Percentiles rank a stretch among this genome's conserved stretches.
These are phyloP conservation scores for Danio tinwini DNA, from an alignment of 2,797 vertebrate species.

Conservation along the genomic window DNA sequence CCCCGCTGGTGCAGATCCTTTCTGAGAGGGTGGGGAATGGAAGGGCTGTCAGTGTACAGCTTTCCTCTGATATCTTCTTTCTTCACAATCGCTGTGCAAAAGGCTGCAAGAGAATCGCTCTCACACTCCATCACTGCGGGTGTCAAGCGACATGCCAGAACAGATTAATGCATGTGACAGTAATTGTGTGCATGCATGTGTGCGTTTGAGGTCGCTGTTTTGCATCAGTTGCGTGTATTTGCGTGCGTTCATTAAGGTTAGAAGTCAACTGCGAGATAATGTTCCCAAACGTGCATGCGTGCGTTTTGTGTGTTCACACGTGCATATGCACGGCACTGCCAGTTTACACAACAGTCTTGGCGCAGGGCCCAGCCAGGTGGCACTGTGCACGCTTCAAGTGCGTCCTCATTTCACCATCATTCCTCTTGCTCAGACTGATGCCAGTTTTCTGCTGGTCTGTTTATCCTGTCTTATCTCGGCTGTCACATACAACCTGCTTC, in stretches of 20 bases:
- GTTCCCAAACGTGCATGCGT: neutral
- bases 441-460: constrained; percentile 61
- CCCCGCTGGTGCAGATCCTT: constrained; percentile 52
- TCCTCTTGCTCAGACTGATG: constrained; percentile 70
- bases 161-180: constrained; percentile 35
- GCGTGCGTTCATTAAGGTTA: constrained; percentile 14
- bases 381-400: constrained; percentile 64
- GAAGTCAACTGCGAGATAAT: neutral
- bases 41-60: constrained; percentile 41
- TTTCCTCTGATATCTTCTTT: constrained; percentile 20
- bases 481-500: constrained; percentile 37
- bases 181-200: neutral
- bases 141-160: constrained; percentile 27
- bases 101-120: constrained; percentile 9
- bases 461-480: constrained; percentile 42
- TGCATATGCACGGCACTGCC: constrained; percentile 40
- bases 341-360: constrained; percentile 61
- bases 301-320: constrained; percentile 30
- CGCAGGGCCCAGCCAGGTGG: constrained; percentile 68
- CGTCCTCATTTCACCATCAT: constrained; percentile 69
- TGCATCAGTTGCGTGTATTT: neutral
- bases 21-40: constrained; percentile 35
- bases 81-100: constrained; percentile 28
- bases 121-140: neutral
- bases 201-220: neutral